Evolutionary conservation across 2,797 vertebrate species (phyloP).

Genomic region (Anomalospiza imberbis): DNA sequence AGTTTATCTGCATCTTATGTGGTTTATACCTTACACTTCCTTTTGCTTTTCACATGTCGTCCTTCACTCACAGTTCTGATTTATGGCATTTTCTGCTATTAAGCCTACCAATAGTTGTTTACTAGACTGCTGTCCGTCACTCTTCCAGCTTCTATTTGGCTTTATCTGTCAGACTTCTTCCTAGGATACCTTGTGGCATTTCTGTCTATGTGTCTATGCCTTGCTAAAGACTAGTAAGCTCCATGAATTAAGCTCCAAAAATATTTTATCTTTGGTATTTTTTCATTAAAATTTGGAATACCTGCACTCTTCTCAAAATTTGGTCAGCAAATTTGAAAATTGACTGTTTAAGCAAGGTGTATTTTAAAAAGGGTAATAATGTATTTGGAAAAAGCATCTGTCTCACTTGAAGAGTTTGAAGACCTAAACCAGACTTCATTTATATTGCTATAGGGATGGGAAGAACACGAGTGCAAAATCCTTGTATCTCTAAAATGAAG

Average conservation of each 20-base stretch:
- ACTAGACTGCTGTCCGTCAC: neutral
- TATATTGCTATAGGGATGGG: no score
- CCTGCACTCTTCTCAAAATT: no score
- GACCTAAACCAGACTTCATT: no score
- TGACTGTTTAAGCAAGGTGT: no score
- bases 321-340: no score
- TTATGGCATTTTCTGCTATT: neutral
- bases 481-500: neutral
- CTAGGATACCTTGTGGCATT: neutral
- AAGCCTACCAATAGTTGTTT: neutral
- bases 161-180: neutral
- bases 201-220: neutral
- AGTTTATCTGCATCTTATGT: neutral
- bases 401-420: no score
- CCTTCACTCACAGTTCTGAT: neutral
- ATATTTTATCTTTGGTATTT: no score
- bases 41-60: neutral
- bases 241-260: no score
- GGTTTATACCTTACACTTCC: neutral
- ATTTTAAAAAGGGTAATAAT: no score
- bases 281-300: no score
- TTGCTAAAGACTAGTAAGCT: neutral
- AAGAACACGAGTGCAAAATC: no score
- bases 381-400: no score
- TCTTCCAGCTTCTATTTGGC: neutral